These are phyloP conservation scores for Scarus forsteni DNA, from an alignment of 2,797 vertebrate genomes.

Conservation along the genomic window DNA sequence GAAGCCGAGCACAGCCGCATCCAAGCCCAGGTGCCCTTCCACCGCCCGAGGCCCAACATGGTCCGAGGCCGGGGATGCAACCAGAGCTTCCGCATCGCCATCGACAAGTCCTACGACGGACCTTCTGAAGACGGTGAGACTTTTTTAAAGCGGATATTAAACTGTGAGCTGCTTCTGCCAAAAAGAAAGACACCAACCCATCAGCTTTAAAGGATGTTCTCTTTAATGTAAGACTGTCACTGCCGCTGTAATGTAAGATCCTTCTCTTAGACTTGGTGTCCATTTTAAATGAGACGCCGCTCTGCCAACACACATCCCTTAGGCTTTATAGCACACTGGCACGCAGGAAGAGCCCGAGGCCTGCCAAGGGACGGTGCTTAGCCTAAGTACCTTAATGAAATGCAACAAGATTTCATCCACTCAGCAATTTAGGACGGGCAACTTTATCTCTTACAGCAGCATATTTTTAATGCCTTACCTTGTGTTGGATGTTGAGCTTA, in stretches of 20 bases:
- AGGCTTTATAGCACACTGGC: constrained; percentile 66
- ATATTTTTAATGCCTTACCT: constrained; percentile 51
- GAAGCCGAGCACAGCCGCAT: constrained; percentile 88
- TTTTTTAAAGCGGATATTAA: constrained; percentile 1
- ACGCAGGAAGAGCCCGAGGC: constrained; percentile 53
- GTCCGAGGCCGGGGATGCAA: constrained; percentile 93
- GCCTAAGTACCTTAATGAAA: constrained; percentile 79
- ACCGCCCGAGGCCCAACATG: constrained; percentile 89
- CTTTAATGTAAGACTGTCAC: constrained; percentile 20
- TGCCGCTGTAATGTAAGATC: constrained; percentile 11
- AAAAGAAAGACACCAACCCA: background rate
- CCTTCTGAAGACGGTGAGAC: constrained; percentile 91
- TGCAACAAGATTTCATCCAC: constrained; percentile 67
- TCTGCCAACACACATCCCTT: constrained; percentile 56
- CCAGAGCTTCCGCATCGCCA: constrained; percentile 94
- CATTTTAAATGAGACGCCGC: constrained; percentile 43
- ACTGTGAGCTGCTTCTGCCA: background rate
- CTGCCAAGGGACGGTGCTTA: constrained; percentile 73
- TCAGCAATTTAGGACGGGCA: constrained; percentile 71
- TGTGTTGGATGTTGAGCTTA: constrained; percentile 14
- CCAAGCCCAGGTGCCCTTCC: constrained; percentile 90
- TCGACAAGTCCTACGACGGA: constrained; percentile 96
- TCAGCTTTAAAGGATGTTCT: constrained; percentile 6
- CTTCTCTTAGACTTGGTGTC: constrained; percentile 23
- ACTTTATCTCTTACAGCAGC: constrained; percentile 70